phyloP scores from a whole-genome alignment of 2,113 vertebrate genomes.

The Sylvicapra grimmia region DNA sequence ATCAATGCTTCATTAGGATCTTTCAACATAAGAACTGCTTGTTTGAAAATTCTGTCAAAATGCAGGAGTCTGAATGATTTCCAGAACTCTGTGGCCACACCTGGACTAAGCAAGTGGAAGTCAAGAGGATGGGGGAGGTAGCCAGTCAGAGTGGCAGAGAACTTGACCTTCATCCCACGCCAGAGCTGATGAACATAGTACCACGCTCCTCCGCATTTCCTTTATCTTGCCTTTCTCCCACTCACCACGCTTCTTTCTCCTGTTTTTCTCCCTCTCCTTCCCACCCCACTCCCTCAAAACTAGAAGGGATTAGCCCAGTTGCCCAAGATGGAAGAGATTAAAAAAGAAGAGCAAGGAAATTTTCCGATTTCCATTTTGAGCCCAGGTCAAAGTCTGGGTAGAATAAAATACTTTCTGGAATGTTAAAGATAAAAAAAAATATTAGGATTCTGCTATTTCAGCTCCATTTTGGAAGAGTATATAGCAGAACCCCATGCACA shows the following conservation, averaged over 20 bases:
- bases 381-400: neutral
- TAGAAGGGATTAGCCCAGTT: neutral
- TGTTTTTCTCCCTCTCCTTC: neutral
- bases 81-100: slow-evolving; percentile 40
- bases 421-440: neutral
- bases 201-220: neutral
- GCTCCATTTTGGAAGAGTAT: neutral
- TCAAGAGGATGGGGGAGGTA: neutral
- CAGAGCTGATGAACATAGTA: fast-evolving
- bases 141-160: fast-evolving
- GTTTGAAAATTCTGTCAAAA: slow-evolving; percentile 61
- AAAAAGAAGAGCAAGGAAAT: neutral
- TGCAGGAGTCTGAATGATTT: slow-evolving; percentile 33
- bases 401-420: neutral
- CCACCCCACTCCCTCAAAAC: fast-evolving
- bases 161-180: neutral
- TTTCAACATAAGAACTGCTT: slow-evolving; percentile 21
- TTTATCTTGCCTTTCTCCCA: neutral
- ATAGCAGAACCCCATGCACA: fast-evolving
- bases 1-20: neutral
- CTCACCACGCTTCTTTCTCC: neutral
- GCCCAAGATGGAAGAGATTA: neutral
- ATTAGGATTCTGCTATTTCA: neutral
- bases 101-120: neutral
- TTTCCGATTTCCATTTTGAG: neutral